A percentile compares a stretch with the other conserved stretches of the same genome.
These are phyloP conservation scores for Rugalucina vietnamica DNA, from an alignment of 2,888 invertebrate genomes.

Conservation along the genomic window DNA sequence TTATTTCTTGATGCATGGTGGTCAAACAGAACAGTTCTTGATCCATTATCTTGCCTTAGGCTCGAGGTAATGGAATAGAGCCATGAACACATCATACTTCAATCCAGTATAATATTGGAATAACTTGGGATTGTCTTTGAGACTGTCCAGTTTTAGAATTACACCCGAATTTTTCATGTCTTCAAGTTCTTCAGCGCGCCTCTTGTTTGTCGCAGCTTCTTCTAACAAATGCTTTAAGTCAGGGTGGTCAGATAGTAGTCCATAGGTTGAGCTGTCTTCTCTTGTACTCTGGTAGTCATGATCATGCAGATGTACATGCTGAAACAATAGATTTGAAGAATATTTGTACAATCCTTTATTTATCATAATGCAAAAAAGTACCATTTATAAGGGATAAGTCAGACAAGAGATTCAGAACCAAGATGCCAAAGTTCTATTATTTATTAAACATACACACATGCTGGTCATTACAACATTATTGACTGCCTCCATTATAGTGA, in stretches of 20 bases:
- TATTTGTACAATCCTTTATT: too few species aligned
- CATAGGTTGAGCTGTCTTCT: background rate
- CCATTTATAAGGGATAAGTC: too few species aligned
- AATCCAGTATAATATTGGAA: slow-evolving; percentile 27
- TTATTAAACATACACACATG: too few species aligned
- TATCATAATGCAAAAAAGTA: too few species aligned
- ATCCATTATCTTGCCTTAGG: slow-evolving; percentile 24
- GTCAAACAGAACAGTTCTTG: slow-evolving; percentile 8
- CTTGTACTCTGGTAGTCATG: too few species aligned
- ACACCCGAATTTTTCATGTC: background rate
- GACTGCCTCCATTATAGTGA: too few species aligned
- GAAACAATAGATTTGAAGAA: too few species aligned
- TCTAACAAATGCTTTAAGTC: background rate
- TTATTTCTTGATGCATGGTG: slow-evolving; percentile 11
- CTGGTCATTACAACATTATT: too few species aligned
- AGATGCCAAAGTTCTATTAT: too few species aligned
- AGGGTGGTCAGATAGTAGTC: background rate
- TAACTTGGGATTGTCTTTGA: background rate
- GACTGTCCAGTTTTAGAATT: background rate
- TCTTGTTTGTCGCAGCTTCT: background rate
- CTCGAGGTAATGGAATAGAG: slow-evolving; percentile 18
- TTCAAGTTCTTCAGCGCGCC: background rate
- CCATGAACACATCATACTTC: slow-evolving; percentile 20
- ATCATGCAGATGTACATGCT: too few species aligned
- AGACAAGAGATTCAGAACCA: too few species aligned